Base-by-base conservation (phyloP, 2,113 vertebrate genomes). In the Lepisosteus osseus region DNA sequence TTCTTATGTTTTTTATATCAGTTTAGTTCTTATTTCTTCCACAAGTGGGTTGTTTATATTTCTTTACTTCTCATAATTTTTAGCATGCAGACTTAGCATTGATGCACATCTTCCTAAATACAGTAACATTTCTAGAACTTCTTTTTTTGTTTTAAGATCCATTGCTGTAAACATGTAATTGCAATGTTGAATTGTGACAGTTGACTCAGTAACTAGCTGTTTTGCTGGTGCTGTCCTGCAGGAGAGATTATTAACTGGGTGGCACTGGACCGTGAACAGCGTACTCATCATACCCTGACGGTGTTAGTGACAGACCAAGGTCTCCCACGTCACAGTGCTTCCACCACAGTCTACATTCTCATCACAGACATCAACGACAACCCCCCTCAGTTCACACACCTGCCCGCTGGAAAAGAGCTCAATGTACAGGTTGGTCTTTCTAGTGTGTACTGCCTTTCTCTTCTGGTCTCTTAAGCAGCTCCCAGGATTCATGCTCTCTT, bases 171-270 rank as follows among this genome's bases (percentile, higher is more conserved):
- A 29, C 29, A 29, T 29, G 29, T 29, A 1, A 29, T 29, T 29
- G 29, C 29, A 29, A 29, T 29, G 29, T 29, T 29, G 29, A 29
- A 29, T 29, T 29, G 29, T 29, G 29, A 29, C 29, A 29, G 29
- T 29, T 29, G 29, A 29, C 29, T 29, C 1, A 29, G 29, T 29
- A 29, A 29, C 29, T 29, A 29, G 29, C 29, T 29, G 29, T 29
- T 29, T 29, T 29, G 29, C 29, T 5, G 41, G 43, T 45, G n/a
- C 55, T 44, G 17, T 67, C 69, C 2, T 0, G 0, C 83, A 98
- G 97, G 97, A 56, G 95, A 98, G 81, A 87, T 99, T 45, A 86
- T 95, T 72, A 95, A 90, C 76, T 94, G 94, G 92, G 87, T 88
- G 67, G 93, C 93, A 0, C 69, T 99, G 73, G 95, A 98, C 73